Conservation (phyloP, 92 coral and sea anemone genomes). For the Phenganax marumi region DNA sequence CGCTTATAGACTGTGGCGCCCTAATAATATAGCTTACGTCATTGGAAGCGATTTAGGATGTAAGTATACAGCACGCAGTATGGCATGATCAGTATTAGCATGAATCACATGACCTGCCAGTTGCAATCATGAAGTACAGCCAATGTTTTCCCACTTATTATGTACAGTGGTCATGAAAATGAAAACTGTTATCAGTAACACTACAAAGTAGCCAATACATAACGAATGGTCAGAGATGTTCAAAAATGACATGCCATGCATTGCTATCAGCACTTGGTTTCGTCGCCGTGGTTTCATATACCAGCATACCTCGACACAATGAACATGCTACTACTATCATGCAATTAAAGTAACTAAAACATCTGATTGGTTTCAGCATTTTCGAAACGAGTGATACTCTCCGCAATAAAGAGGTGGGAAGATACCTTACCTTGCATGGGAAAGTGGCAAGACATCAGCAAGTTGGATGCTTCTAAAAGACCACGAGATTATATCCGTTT, state of each 20-base stretch:
- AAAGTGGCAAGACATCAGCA: conserved; percentile 21
- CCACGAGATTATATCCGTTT: conserved; percentile 26
- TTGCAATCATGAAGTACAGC: too few species aligned
- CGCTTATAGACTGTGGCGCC: conserved; percentile 10
- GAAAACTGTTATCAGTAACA: too few species aligned
- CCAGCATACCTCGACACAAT: background rate
- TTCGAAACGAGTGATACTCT: background rate
- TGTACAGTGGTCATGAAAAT: too few species aligned
- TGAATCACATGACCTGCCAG: too few species aligned
- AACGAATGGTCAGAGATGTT: too few species aligned
- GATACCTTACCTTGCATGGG: conserved; percentile 30
- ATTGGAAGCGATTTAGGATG: conserved; percentile 9
- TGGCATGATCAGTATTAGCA: too few species aligned
- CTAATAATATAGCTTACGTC: conserved; percentile 2
- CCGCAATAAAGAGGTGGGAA: conserved; percentile 31
- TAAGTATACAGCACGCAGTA: background rate
- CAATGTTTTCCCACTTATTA: too few species aligned
- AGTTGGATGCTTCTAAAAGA: conserved; percentile 13
- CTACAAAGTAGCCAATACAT: too few species aligned
- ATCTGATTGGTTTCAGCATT: background rate
- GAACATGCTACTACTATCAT: background rate
- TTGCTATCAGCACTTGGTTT: too few species aligned
- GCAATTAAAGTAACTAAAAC: background rate
- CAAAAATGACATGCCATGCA: too few species aligned
- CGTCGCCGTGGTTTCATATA: too few species aligned